Percentiles rank a stretch among this genome's conserved stretches.
phyloP scores from a whole-genome alignment of 2,797 vertebrate genomes.

The Corythornis leucogaster region DNA sequence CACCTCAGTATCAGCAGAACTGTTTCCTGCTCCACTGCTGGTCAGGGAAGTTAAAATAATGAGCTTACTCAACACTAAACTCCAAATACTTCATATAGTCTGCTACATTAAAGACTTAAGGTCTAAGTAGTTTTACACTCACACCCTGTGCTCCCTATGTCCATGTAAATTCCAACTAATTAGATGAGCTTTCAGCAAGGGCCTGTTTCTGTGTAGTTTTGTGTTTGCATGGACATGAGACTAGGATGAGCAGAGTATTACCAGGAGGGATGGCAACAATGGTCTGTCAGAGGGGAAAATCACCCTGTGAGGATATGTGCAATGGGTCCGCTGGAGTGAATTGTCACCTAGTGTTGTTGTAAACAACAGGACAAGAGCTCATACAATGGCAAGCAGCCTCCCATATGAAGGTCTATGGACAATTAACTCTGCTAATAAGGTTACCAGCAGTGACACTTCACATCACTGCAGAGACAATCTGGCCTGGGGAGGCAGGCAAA shows the following conservation, averaged over 20 bases:
- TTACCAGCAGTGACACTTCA: not conserved
- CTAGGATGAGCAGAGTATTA: not conserved
- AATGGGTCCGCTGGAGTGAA: conserved; percentile 1
- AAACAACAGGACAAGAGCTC: not conserved
- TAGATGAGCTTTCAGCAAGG: not conserved
- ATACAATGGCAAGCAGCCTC: not conserved
- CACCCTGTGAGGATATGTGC: not conserved
- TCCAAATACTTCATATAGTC: not conserved
- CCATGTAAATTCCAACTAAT: not conserved
- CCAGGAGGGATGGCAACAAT: not conserved
- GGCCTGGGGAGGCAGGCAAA: not conserved
- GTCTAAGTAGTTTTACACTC: not conserved
- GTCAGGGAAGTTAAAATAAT: not conserved
- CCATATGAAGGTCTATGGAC: not conserved
- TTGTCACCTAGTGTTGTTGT: not conserved
- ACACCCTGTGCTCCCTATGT: not conserved
- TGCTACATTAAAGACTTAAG: not conserved
- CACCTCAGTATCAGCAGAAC: not conserved
- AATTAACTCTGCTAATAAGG: not conserved
- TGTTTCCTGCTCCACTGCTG: not conserved
- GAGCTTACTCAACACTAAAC: not conserved
- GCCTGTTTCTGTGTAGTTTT: not conserved
- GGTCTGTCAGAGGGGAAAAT: not conserved
- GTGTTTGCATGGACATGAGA: not conserved
- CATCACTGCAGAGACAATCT: not conserved